Conservation (phyloP, 2,797 vertebrate genomes). For the Danio albolineatus region DNA sequence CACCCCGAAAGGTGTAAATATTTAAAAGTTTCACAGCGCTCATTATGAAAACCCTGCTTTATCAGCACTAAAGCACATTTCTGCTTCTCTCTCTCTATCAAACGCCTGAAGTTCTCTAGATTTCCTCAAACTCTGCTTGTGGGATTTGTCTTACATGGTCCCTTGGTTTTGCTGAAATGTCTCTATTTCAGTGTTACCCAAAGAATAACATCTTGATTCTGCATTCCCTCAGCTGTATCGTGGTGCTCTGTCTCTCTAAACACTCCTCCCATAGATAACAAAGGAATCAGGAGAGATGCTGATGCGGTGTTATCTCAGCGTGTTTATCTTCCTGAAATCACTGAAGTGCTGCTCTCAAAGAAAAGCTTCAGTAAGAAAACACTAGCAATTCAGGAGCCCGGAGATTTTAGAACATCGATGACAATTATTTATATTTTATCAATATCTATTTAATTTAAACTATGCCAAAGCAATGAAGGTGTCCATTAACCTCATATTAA, state of each 20-base stretch:
- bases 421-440: not conserved
- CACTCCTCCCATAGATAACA: conserved; percentile 16
- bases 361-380: not conserved
- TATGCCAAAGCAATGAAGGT: no score
- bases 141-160: conserved; percentile 54
- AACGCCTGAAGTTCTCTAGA: not conserved
- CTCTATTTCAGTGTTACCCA: conserved; percentile 38
- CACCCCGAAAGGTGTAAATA: conserved; percentile 17
- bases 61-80: conserved; percentile 41
- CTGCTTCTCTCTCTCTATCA: conserved; percentile 10
- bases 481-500: no score
- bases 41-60: conserved; percentile 28
- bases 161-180: conserved; percentile 45
- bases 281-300: conserved; percentile 20
- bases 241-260: conserved; percentile 20
- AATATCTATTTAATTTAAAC: not conserved
- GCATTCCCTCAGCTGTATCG: conserved; percentile 22
- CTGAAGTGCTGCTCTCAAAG: conserved; percentile 25
- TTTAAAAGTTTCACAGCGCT: conserved; percentile 22
- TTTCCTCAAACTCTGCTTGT: conserved; percentile 39
- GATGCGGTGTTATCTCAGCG: conserved; percentile 3
- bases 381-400: not conserved
- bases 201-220: conserved; percentile 46
- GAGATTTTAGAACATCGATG: conserved; percentile 1
- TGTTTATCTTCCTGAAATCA: conserved; percentile 14